Percentiles rank a stretch among this genome's conserved stretches.
These are phyloP conservation scores for Lepidocyrtoides sp. DNA, from an alignment of 2,888 invertebrate genomes.

Conservation along the genomic window DNA sequence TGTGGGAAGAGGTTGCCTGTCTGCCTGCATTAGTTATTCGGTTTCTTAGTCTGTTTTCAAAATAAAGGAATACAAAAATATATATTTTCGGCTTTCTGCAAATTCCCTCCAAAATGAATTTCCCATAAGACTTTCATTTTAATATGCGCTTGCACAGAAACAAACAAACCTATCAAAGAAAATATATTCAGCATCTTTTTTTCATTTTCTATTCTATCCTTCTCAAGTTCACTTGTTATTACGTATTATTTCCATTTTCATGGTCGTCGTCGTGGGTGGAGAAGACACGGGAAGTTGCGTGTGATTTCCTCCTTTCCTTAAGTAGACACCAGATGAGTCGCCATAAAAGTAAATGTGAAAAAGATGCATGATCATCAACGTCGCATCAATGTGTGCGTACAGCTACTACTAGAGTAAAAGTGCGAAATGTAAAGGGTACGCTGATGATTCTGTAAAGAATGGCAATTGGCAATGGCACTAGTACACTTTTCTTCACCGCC, in stretches of 20 bases:
- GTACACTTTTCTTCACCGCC: background rate
- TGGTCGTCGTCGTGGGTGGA: background rate
- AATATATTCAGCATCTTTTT: too few species aligned
- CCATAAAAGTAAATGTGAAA: background rate
- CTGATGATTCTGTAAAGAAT: too few species aligned
- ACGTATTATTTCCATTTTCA: background rate
- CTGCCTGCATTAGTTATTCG: background rate
- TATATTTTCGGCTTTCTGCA: background rate
- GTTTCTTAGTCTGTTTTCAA: background rate
- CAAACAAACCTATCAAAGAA: background rate
- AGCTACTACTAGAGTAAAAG: background rate
- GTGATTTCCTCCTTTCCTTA: background rate
- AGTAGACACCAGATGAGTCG: background rate
- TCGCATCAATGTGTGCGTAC: background rate
- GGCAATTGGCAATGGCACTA: background rate
- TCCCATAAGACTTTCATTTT: background rate
- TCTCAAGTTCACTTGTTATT: constrained; percentile 1
- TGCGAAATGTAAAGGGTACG: background rate
- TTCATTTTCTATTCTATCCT: background rate
- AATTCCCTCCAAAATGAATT: background rate
- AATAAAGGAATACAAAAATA: too few species aligned
- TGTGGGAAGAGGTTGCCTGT: background rate
- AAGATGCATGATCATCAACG: background rate
- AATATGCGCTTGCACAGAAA: background rate
- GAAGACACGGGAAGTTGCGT: constrained; percentile 1